These are phyloP conservation scores for Opisthocomus hoazin DNA, from an alignment of 2,113 vertebrate genomes.

Conservation along the genomic window DNA sequence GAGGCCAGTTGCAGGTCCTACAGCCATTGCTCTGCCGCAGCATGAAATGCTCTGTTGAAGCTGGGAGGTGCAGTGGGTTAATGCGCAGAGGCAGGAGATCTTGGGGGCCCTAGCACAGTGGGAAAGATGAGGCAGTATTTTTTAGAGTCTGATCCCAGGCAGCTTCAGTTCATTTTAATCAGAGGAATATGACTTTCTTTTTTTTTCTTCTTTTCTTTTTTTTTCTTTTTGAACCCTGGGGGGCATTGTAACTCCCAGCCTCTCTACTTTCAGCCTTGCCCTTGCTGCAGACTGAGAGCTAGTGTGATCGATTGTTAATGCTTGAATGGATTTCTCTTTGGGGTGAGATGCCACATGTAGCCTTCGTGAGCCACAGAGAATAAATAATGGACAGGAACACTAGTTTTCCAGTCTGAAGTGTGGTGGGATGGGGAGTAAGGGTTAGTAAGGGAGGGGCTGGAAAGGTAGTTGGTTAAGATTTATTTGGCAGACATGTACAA, in stretches of 20 bases:
- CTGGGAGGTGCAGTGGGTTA: not conserved
- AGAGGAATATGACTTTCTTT: not conserved
- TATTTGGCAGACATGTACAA: slow-evolving; percentile 45
- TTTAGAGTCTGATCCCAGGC: not conserved
- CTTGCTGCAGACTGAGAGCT: not conserved
- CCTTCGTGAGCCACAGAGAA: slow-evolving; percentile 33
- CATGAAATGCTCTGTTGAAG: not conserved
- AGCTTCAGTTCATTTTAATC: not conserved
- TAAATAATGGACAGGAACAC: slow-evolving; percentile 46
- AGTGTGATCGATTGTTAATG: slow-evolving; percentile 30
- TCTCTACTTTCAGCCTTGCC: not conserved
- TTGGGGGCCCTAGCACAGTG: not conserved
- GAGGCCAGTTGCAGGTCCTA: not conserved
- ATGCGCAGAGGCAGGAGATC: not conserved
- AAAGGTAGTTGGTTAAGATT: slow-evolving; percentile 59
- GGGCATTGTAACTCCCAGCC: not conserved
- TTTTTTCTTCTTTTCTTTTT: accelerated
- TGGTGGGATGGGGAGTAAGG: not conserved
- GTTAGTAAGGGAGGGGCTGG: slow-evolving; percentile 27
- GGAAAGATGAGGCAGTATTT: not conserved
- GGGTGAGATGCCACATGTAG: not conserved
- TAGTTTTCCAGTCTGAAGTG: slow-evolving; percentile 3
- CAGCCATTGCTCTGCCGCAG: not conserved
- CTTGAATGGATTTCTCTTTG: slow-evolving; percentile 43
- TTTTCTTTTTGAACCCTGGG: not conserved